Evolutionary conservation across 1,140 invertebrate species (phyloP), one percentile per base, ranked within the genome.

Genomic region (Leptonema lineaticorne): DNA sequence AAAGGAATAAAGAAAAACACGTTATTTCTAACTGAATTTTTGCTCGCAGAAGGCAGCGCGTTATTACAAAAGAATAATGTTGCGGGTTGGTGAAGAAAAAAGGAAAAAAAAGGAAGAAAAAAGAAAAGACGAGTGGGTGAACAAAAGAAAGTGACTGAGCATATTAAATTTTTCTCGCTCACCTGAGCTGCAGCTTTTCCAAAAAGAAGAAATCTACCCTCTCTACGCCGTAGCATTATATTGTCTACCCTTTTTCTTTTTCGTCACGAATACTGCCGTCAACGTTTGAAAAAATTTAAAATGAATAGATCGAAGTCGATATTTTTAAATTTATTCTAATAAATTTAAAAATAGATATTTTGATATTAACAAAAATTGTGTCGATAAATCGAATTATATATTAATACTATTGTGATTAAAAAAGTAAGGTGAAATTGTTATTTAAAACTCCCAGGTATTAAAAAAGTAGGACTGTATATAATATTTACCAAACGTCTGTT

Each of bases 111-210:
- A n/a, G 37, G 3, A 7, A 22, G 50, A 8, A 6, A 22, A 6
- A 53, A 11, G 20, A 22, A 24, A 62, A 62, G 29, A 37, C 22
- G 18, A 46, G 37, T 18, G 20, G 37, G 26, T 22, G 18, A 45
- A 64, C 27, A 64, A 50, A 64, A 64, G 62, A 48, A 50, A 64
- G 45, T 64, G 62, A 64, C 62, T 64, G 45, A 28, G 62, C 45
- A 64, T 64, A 64, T 64, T 64, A 64, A 46, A 64, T 64, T 64
- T 64, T 64, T 45, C 14, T n/a, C 45, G 16, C 62, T 14, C 33
- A 64, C 62, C 62, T 64, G 62, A n/a, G 7, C 27, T 46, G 45
- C 62, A 29, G 45, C 46, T 64, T 18, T 20, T 14, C 24, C 2
- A 53, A 64, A 62, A 30, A 29, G 62, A 64, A 4, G 18, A 63